Evolutionary conservation across 2,888 invertebrate genomes (phyloP), one percentile per base, ranked within the genome.

Genomic region (Lochmaea crataegi): DNA sequence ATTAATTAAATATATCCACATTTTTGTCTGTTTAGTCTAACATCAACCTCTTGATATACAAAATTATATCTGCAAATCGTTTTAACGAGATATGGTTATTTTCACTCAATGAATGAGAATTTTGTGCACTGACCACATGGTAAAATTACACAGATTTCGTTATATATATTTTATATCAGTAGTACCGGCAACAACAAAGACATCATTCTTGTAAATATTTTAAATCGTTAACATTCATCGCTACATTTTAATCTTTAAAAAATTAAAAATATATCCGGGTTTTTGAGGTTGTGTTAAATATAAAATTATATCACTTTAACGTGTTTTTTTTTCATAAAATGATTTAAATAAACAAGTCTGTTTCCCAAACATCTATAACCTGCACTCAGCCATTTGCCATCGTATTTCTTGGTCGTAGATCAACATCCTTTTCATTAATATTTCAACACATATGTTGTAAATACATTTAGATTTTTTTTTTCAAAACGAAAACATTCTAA

Each of bases 401-500:
- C 32, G 32, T 53, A 16, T 18, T 10, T 32, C 32, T 38, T 38
- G n/a, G 14, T 32, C 58, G 6, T 57, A 58, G 9, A 58, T 58
- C 58, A 58, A 58, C 58, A 51, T 51, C 42, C 48, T 48, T 26
- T 26, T 57, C 57, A 60, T 60, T n/a, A n/a, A 60, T 60, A 38
- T 38, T 6, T 60, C 60, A 60, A 60, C 60, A 60, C 60, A 38
- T 58, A 32, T 38, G 60, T 60, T 60, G n/a, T 60, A 38, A 57
- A 57, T 57, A 57, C 26, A 22, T 18, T 22, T 60, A 38, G 45
- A 45, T 45, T 45, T 38, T 60, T 60, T 60, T 14, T 22, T 32
- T 58, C 6, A 58, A 32, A 14, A 18, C 11, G 12, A 26, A n/a
- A 60, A 18, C 7, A 60, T 16, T 14, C 14, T 45, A 38, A 38